These are phyloP conservation scores for Stenodera caucasica DNA, from an alignment of 2,888 invertebrate species.

Conservation along the genomic window DNA sequence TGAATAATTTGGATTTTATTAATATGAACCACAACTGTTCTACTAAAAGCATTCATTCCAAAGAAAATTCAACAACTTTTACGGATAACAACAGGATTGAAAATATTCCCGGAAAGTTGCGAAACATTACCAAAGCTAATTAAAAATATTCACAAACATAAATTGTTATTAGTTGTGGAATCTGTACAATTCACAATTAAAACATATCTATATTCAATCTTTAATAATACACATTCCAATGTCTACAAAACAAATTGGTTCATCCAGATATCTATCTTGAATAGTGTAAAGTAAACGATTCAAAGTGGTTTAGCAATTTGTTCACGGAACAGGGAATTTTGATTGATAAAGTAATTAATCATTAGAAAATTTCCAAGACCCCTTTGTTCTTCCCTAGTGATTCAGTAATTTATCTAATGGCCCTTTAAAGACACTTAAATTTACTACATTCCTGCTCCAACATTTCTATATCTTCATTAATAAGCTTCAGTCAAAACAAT, in stretches of 20 bases:
- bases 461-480: constrained; percentile 29
- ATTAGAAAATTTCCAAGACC: constrained; percentile 36
- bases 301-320: constrained; percentile 29
- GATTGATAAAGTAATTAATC: constrained; percentile 44
- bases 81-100: no score
- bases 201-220: no score
- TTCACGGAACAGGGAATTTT: constrained; percentile 32
- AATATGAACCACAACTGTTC: neutral
- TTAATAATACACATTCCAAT: constrained; percentile 1
- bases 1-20: constrained; percentile 1
- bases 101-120: no score
- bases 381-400: constrained; percentile 27
- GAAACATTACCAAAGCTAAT: no score
- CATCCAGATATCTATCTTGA: neutral
- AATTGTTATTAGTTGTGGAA: no score
- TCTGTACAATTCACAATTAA: no score
- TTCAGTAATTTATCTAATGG: constrained; percentile 31
- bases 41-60: no score
- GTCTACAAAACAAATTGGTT: neutral
- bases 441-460: constrained; percentile 27
- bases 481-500: constrained; percentile 30
- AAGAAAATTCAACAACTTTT: no score
- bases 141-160: no score
- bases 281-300: constrained; percentile 17
- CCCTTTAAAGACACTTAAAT: constrained; percentile 28